These are phyloP conservation scores for Lepus oiostolus DNA, from an alignment of 2,797 vertebrate species.

Conservation along the genomic window DNA sequence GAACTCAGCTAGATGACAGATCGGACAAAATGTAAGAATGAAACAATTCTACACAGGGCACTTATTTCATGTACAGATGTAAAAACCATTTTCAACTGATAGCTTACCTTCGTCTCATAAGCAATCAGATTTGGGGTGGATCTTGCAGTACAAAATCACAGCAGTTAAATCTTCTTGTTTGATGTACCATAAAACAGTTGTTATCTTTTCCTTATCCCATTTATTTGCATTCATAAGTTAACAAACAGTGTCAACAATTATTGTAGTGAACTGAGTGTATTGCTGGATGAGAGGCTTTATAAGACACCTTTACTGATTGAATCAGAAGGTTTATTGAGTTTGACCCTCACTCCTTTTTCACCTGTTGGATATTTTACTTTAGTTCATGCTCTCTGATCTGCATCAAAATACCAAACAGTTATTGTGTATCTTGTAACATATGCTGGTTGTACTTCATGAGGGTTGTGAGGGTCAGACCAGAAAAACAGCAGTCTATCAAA, in stretches of 20 bases:
- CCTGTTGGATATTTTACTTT: constrained; percentile 99
- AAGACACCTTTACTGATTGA: too few relatives aligned
- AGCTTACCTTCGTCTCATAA: constrained; percentile 85
- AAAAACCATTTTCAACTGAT: too few relatives aligned
- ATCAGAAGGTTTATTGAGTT: constrained; percentile 93
- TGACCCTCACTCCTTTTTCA: constrained; percentile 96
- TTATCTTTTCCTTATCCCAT: constrained; percentile 70
- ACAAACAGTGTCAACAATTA: too few relatives aligned
- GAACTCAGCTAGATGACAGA: constrained; percentile 88
- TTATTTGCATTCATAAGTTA: too few relatives aligned
- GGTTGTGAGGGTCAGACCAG: too few relatives aligned
- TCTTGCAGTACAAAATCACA: constrained; percentile 90
- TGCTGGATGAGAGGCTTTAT: too few relatives aligned
- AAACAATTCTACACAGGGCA: constrained; percentile 82
- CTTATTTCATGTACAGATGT: too few relatives aligned
- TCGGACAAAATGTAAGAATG: constrained; percentile 89
- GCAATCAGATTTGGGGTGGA: constrained; percentile 87
- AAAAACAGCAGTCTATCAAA: too few relatives aligned
- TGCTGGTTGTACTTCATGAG: too few relatives aligned
- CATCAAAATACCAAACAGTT: too few relatives aligned
- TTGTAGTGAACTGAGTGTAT: too few relatives aligned
- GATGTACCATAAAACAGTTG: constrained; percentile 86
- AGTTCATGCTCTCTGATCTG: constrained; percentile 89
- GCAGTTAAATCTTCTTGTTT: constrained; percentile 88
- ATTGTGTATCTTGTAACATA: too few relatives aligned